phyloP scores from a whole-genome alignment of 2,113 vertebrate genomes.

The Otus sunia region DNA sequence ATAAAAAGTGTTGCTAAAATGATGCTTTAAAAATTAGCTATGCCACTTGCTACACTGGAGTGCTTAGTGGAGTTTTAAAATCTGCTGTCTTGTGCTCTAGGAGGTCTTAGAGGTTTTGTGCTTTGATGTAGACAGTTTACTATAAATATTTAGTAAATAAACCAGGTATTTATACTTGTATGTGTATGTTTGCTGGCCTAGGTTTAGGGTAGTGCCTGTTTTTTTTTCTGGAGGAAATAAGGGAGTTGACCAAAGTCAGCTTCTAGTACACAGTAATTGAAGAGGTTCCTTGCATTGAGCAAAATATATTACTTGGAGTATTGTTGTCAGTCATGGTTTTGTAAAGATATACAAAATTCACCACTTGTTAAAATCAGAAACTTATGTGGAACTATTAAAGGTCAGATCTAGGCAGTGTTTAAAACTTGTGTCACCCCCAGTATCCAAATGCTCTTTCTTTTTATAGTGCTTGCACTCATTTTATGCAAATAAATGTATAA shows the following conservation, averaged over 20 bases:
- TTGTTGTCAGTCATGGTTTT: background rate
- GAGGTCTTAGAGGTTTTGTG: background rate
- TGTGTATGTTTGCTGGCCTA: background rate
- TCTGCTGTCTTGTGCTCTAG: background rate
- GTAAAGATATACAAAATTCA: background rate
- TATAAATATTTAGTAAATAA: background rate
- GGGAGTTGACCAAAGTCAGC: background rate
- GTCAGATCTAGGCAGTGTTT: background rate
- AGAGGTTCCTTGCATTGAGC: background rate
- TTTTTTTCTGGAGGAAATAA: background rate
- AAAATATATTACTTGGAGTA: accelerated
- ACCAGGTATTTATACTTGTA: background rate
- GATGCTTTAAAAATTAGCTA: background rate
- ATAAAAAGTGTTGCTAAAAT: background rate
- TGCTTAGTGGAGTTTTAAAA: background rate
- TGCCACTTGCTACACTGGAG: background rate
- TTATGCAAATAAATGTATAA: background rate
- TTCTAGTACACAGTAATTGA: background rate
- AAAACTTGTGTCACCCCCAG: background rate
- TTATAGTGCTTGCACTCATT: background rate
- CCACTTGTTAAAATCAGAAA: background rate
- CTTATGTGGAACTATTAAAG: background rate
- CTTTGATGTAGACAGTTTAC: background rate
- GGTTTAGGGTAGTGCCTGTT: background rate
- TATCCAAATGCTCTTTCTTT: background rate